Percentiles rank a stretch among this genome's conserved stretches.
Evolutionary conservation across 2,797 vertebrate genomes (phyloP).

Genomic region (Huso huso): DNA sequence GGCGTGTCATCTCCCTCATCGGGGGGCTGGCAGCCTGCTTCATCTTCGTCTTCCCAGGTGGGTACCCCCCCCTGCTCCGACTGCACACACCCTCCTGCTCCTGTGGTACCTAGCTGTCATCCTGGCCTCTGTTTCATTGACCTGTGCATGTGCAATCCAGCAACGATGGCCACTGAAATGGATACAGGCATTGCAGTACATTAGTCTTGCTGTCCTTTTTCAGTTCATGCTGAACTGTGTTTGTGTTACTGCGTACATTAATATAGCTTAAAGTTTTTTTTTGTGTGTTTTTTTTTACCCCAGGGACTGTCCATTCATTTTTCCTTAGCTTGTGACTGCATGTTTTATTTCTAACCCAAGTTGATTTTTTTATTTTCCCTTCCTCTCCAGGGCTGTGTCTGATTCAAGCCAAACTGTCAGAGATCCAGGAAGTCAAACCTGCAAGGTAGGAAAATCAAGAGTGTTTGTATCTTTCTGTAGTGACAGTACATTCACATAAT

Average conservation of each 20-base stretch:
- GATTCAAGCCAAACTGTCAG: conserved; percentile 82
- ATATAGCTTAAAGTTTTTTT: no score
- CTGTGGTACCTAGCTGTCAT: not conserved
- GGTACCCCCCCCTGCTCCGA: not conserved
- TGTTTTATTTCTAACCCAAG: rapidly evolving
- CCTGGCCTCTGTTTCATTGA: not conserved
- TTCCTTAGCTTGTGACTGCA: no score
- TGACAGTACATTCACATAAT: no score
- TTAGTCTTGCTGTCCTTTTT: no score
- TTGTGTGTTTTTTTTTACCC: no score
- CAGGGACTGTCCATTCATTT: no score
- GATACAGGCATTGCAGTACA: not conserved
- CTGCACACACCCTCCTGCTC: not conserved
- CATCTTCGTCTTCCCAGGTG: conserved; percentile 90
- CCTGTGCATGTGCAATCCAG: rapidly evolving
- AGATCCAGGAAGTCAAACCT: conserved; percentile 71
- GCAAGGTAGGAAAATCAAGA: conserved; percentile 57
- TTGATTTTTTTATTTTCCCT: not conserved
- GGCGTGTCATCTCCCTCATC: conserved; percentile 87
- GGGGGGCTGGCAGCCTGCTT: conserved; percentile 93
- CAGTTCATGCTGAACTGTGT: no score
- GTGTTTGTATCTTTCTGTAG: not conserved
- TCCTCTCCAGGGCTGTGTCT: conserved; percentile 73
- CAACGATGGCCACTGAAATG: rapidly evolving
- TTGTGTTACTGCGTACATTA: no score